phyloP scores from a whole-genome alignment of 2,797 vertebrate species.

The Parotocinclus haroldoi region DNA sequence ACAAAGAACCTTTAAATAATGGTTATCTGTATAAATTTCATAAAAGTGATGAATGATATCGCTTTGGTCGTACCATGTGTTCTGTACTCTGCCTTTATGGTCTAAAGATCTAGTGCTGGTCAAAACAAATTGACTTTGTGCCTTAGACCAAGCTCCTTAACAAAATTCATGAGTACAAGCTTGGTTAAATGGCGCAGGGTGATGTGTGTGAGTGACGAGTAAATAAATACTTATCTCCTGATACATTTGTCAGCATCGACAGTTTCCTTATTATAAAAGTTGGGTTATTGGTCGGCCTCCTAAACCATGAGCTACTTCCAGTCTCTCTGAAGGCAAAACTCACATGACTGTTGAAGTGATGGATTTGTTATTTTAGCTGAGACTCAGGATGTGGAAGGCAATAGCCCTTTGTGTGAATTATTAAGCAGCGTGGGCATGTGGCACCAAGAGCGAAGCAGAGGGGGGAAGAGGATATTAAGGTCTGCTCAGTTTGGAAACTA shows the following conservation, averaged over 20 bases:
- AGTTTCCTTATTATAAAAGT: no score
- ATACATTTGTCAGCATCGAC: no score
- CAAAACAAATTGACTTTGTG: constrained; percentile 43
- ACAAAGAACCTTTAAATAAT: no score
- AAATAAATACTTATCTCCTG: no score
- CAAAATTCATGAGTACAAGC: constrained; percentile 42
- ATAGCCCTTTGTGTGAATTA: constrained; percentile 48
- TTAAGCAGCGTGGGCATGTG: constrained; percentile 48
- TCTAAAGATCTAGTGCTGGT: constrained; percentile 29
- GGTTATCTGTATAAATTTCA: no score
- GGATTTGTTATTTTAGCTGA: constrained; percentile 47
- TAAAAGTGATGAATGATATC: no score
- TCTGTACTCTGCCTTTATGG: no score
- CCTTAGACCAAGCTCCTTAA: constrained; percentile 34
- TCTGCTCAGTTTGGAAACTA: constrained; percentile 42
- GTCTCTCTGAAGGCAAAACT: no score
- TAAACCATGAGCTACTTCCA: no score
- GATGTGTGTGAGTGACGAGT: constrained; percentile 18
- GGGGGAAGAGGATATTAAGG: constrained; percentile 47
- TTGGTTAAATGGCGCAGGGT: constrained; percentile 37
- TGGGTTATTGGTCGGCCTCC: no score
- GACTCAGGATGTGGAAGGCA: constrained; percentile 46
- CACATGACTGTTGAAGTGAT: constrained; percentile 37
- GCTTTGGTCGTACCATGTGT: no score
- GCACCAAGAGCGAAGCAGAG: no score